Percentiles rank a stretch among this genome's conserved stretches.
phyloP scores from a whole-genome alignment of 2,888 invertebrate species.

The Sarcophaga subvicina region DNA sequence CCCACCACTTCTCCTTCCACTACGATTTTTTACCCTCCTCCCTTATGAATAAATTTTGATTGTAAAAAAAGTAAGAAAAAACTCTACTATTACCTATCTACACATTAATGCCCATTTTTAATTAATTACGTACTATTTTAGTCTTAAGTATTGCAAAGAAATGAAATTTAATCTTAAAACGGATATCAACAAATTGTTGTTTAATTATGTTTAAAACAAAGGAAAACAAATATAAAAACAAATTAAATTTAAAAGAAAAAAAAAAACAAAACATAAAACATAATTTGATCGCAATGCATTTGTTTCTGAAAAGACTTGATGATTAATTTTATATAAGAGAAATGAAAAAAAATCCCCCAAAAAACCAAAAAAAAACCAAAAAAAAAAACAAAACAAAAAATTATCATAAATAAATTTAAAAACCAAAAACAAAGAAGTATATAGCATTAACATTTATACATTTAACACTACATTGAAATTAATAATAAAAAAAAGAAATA shows the following conservation, averaged over 20 bases:
- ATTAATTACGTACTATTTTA: slow-evolving; percentile 58
- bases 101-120: slow-evolving; percentile 31
- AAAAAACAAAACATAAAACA: slow-evolving; percentile 46
- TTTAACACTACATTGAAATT: slow-evolving; percentile 47
- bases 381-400: slow-evolving; percentile 66
- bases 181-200: slow-evolving; percentile 52
- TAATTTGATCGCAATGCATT: slow-evolving; percentile 69
- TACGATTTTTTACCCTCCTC: slow-evolving; percentile 25
- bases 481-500: slow-evolving; percentile 37
- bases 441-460: slow-evolving; percentile 66
- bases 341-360: slow-evolving; percentile 30
- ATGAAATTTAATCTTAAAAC: slow-evolving; percentile 37
- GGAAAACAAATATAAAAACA: slow-evolving; percentile 26
- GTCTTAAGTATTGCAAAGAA: slow-evolving; percentile 60
- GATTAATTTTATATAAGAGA: slow-evolving; percentile 70
- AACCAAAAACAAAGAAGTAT: slow-evolving; percentile 53
- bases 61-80: slow-evolving; percentile 54
- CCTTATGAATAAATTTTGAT: neutral
- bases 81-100: neutral
- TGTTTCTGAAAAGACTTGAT: slow-evolving; percentile 70
- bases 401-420: slow-evolving; percentile 63
- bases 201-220: slow-evolving; percentile 46
- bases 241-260: slow-evolving; percentile 13
- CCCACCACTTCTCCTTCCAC: neutral
- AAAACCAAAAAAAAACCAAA: slow-evolving; percentile 47